Base-by-base conservation (phyloP, 2,888 invertebrate species). In the Aphrophora alni region DNA sequence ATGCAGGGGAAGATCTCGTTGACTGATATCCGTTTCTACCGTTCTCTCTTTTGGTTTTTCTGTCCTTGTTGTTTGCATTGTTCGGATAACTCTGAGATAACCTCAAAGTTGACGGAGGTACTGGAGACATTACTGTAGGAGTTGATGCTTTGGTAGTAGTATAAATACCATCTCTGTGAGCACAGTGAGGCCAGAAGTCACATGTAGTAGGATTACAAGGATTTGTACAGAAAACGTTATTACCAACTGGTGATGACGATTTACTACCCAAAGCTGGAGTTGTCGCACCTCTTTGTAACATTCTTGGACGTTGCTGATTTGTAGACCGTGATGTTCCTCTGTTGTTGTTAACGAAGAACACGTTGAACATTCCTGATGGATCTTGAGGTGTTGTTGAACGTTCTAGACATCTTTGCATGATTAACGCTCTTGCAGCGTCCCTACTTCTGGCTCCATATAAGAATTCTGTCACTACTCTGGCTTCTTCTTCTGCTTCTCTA, bases 151-250 rank as follows among this genome's bases (percentile, higher is more conserved):
- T 78, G 17, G 78, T 70, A 17, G 83, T 82, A 0, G 83, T 78
- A 17, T 84, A 82, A 25, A 83, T 80, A 25, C 83, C 82, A 59
- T 90, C 89, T 25, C 90, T 87, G 83, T 90, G 90, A 0, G 89
- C 89, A 84, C 91, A 90, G 80, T 90, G 90, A 21, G 93, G 92
- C 93, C 92, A 93, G 87, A 91, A 92, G 84, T 92, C 91, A 85
- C 92, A 92, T 14, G 90, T 90, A 82, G 89, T 90, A 75, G 90
- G 89, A 85, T 89, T 90, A 86, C 91, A 91, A 44, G 89, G 88
- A 77, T 87, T 86, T 12, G 87, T 86, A 72, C 87, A 81, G 26
- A 71, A 82, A 10, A 59, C 59, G 59, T 76, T 27, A 33, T 80
- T 80, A 1, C 78, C 78, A 5, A 80, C 78, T 1, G 82, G 86